Base-by-base conservation (phyloP, 2,888 invertebrate species). In the Tachina grossa region DNA sequence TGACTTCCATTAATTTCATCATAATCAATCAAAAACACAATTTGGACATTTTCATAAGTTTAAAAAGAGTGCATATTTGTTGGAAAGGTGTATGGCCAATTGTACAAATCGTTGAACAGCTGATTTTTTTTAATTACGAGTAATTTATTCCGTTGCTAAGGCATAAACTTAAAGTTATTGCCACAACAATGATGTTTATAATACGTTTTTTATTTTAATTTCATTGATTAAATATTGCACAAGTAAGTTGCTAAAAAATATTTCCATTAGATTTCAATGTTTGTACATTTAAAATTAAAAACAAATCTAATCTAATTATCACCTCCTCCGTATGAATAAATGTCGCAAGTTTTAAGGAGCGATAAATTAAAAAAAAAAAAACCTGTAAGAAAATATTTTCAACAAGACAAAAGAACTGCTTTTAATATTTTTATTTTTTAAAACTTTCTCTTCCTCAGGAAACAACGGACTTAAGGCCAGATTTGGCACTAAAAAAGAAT, bases 221-320 rank as follows among this genome's bases (percentile, higher is more conserved):
- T 55, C 39, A 82, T 82, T 75, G 81, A 82, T 82, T 82, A 47
- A 69, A 82, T 53, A 75, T 39, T 53, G 22, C 5, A 66, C 65
- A 39, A 13, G 13, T 6, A 41, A 41, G 1, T 47, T 8, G 31
- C 22, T 49, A n/a, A 16, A 39, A 77, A 59, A 31, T 31, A 31
- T 31, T 31, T 6, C 0, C 31, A 31, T 31, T 31, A 0, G 31
- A 31, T 31, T 31, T 31, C 31, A 31, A 31, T 6, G 5, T 5
- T 6, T 6, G 6, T 31, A 31, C 31, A 31, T 31, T 31, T 31
- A 31, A 31, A 31, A 31, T 31, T 31, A 1, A 1, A 31, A 31
- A 31, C 5, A 31, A 31, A 31, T 31, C 31, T 31, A 31, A 31
- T 31, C 31, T 31, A 31, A 31, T 31, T 31, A 31, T 31, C 6